phyloP scores from a whole-genome alignment of 92 coral and sea anemone genomes.

The Palythoa grandis region DNA sequence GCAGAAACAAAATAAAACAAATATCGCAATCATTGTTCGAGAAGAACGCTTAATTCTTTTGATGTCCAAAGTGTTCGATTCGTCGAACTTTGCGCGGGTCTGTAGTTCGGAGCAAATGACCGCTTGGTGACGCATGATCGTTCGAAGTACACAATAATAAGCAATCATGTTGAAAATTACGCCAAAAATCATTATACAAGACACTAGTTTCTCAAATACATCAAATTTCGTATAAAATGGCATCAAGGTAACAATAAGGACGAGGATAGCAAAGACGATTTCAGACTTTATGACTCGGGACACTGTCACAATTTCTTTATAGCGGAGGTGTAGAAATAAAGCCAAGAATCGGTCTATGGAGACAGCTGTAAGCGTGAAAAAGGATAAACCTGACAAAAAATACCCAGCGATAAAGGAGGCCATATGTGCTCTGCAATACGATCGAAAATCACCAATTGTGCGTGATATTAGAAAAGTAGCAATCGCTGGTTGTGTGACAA shows the following conservation, averaged over 20 bases:
- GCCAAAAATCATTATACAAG: slow-evolving; percentile 31
- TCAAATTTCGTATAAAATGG: slow-evolving; percentile 23
- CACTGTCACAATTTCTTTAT: slow-evolving; percentile 15
- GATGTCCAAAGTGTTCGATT: slow-evolving; percentile 23
- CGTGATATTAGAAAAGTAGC: slow-evolving; percentile 23
- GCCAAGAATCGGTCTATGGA: slow-evolving; percentile 28
- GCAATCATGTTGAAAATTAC: slow-evolving; percentile 23
- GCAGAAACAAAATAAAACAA: slow-evolving; percentile 28
- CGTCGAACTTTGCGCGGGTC: background rate
- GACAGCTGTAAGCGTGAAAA: slow-evolving; percentile 26
- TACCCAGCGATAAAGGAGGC: slow-evolving; percentile 28
- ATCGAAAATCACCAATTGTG: slow-evolving; percentile 7
- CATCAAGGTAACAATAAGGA: background rate
- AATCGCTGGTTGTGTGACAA: slow-evolving; percentile 34
- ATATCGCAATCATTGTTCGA: slow-evolving; percentile 33
- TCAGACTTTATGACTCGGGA: slow-evolving; percentile 5
- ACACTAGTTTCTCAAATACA: slow-evolving; percentile 13
- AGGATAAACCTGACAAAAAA: slow-evolving; percentile 5
- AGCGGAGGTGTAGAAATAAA: slow-evolving; percentile 24
- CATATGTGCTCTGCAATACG: slow-evolving; percentile 23
- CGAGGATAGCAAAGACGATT: slow-evolving; percentile 2
- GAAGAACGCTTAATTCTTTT: slow-evolving; percentile 24
- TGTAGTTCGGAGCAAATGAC: slow-evolving; percentile 26
- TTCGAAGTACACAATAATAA: slow-evolving; percentile 1
- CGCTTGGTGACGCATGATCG: slow-evolving; percentile 22